Conservation (phyloP, 1,140 invertebrate genomes). For the Proales similis region DNA sequence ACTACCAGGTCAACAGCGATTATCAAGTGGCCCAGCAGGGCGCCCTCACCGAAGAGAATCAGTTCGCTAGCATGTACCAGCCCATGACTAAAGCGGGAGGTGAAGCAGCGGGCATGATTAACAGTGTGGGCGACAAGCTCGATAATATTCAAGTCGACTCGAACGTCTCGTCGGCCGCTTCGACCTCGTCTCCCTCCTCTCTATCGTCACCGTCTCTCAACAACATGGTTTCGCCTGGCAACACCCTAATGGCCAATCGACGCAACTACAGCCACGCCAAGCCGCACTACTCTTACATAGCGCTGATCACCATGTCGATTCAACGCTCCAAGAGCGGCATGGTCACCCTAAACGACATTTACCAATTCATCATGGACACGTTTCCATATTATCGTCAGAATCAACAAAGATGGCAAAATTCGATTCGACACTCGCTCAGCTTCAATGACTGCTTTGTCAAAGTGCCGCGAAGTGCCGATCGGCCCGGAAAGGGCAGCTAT, state of each 20-base stretch:
- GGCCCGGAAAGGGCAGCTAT: conserved; percentile 87
- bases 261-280: conserved; percentile 31
- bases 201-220: background rate
- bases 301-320: conserved; percentile 97
- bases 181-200: background rate
- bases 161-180: background rate
- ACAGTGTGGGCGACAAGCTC: too few relatives aligned
- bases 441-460: conserved; percentile 99
- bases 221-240: background rate
- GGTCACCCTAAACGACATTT: conserved; percentile 95
- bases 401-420: conserved; percentile 95
- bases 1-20: too few relatives aligned
- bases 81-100: too few relatives aligned
- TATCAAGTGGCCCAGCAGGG: too few relatives aligned
- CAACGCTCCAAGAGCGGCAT: conserved; percentile 90
- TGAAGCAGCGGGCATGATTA: too few relatives aligned
- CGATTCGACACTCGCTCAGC: conserved; percentile 78
- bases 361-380: conserved; percentile 98
- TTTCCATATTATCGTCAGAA: conserved; percentile 87
- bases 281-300: conserved; percentile 90
- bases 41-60: too few relatives aligned
- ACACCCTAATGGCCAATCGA: background rate
- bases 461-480: conserved; percentile 91
- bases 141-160: too few relatives aligned
- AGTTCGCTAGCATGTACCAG: too few relatives aligned